Evolutionary conservation across 2,113 vertebrate species (phyloP), one percentile per base, ranked within the genome.

Genomic region (Peromyscus polionotus): DNA sequence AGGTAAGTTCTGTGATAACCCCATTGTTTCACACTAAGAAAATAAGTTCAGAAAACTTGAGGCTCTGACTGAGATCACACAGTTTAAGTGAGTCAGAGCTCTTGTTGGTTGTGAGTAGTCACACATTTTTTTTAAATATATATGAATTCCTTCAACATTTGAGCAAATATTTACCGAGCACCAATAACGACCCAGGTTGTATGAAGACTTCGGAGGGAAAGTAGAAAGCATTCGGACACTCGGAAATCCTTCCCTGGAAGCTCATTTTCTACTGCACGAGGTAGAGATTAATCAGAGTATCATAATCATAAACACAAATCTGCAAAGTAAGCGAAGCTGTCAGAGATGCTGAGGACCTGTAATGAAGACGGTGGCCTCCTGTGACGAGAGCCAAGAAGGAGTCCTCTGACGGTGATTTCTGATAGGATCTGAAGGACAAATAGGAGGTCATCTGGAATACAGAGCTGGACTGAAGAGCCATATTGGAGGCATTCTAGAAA

Each of bases 141-240:
- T 93, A 86, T 89, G 28, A 84, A 84, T n/a, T 80, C 48, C 45
- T 59, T 95, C 90, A 68, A 80, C 57, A 39, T 95, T 73, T 70
- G 54, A 80, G 42, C 80, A 67, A 89, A 59, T 87, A 85, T 65
- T 80, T 76, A 42, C 9, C 14, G n/a, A 26, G 19, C 33, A 80
- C 31, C 20, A 65, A 61, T 33, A 84, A 84, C 57, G 31, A 88
- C 11, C 31, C 31, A 72, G 42, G 42, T 2, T 84, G 57, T 65
- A 22, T 77, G 80, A 65, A 31, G 11, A 20, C 16, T 96, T 84
- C 42, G 26, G 26, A 81, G 17, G 19, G 3, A 88, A 90, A 63
- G 3, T 24, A 1, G 19, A 83, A 92, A 94, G 7, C 63, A 88
- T 22, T 73, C 45, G 36, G 2, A 11, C 4, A 67, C 17, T 2